A percentile compares a stretch with the other conserved stretches of the same genome.
phyloP scores from a whole-genome alignment of 2,113 vertebrate species.

The Speoplatyrhinus poulsoni region DNA sequence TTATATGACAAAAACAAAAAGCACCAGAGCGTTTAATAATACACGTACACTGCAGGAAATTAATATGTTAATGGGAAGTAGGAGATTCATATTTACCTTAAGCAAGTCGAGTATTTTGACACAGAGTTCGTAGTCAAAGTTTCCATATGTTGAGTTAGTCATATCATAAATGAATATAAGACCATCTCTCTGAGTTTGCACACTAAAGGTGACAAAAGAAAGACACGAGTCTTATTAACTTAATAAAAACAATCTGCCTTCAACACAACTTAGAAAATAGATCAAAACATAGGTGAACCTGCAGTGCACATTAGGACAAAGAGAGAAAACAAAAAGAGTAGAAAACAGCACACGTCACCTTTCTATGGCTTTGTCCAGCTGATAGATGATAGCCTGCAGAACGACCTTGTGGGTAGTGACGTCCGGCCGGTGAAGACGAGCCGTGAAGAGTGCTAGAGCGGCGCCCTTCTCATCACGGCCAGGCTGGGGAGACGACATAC shows the following conservation, averaged over 20 bases:
- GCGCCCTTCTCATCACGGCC: conserved; percentile 81
- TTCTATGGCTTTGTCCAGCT: conserved; percentile 83
- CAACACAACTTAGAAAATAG: not conserved
- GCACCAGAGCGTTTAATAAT: not conserved
- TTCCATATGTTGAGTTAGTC: conserved; percentile 79
- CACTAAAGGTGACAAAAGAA: conserved; percentile 45
- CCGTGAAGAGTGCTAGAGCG: conserved; percentile 80
- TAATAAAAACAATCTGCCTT: not conserved
- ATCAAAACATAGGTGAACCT: not conserved
- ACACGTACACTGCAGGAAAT: not conserved
- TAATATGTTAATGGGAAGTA: not conserved
- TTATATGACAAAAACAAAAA: not conserved
- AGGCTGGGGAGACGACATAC: conserved; percentile 58
- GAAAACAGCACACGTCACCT: conserved; percentile 48
- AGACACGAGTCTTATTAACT: no score
- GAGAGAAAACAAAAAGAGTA: not conserved
- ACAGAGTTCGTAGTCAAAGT: conserved; percentile 84
- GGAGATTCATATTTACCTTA: conserved; percentile 64
- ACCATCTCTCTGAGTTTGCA: conserved; percentile 79
- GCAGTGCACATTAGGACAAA: not conserved
- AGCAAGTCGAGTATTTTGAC: conserved; percentile 82
- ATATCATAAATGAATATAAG: conserved; percentile 85
- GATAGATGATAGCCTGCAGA: conserved; percentile 82
- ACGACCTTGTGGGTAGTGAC: conserved; percentile 79
- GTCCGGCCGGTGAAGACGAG: conserved; percentile 76